phyloP scores from a whole-genome alignment of 2,888 invertebrate genomes.

The Pandemis corylana region DNA sequence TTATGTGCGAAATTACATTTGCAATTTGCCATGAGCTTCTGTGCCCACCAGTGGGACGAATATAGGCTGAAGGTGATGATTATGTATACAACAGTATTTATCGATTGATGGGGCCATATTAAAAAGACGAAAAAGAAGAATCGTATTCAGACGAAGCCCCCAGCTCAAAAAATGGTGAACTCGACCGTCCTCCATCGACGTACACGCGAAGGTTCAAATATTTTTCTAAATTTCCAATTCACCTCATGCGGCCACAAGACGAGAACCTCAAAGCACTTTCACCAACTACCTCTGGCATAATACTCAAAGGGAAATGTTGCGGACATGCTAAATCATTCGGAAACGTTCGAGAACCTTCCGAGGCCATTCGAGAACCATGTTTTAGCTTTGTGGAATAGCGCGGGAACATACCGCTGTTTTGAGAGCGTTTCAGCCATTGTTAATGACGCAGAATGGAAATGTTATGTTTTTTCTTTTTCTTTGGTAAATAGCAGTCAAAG shows the following conservation, averaged over 20 bases:
- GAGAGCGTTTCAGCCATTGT: background rate
- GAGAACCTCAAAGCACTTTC: conserved; percentile 6
- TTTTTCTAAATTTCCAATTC: background rate
- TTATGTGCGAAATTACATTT: too few relatives aligned
- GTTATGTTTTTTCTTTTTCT: too few relatives aligned
- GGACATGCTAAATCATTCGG: conserved; percentile 27
- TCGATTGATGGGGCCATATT: too few relatives aligned
- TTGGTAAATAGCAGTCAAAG: too few relatives aligned
- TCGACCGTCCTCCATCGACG: background rate
- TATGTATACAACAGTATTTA: too few relatives aligned
- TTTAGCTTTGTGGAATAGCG: conserved; percentile 31
- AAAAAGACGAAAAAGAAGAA: too few relatives aligned
- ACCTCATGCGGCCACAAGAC: background rate
- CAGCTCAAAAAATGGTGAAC: too few relatives aligned
- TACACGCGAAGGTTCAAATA: background rate
- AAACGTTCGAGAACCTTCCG: conserved; percentile 9
- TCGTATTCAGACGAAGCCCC: too few relatives aligned
- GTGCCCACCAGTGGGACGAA: too few relatives aligned
- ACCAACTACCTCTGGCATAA: background rate
- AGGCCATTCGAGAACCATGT: background rate
- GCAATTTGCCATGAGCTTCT: too few relatives aligned
- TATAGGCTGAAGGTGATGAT: too few relatives aligned
- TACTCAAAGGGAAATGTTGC: conserved; percentile 18
- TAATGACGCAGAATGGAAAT: background rate
- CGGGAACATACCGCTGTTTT: background rate